Evolutionary conservation across 2,113 vertebrate genomes (phyloP).

Genomic region (Maccullochella peelii): DNA sequence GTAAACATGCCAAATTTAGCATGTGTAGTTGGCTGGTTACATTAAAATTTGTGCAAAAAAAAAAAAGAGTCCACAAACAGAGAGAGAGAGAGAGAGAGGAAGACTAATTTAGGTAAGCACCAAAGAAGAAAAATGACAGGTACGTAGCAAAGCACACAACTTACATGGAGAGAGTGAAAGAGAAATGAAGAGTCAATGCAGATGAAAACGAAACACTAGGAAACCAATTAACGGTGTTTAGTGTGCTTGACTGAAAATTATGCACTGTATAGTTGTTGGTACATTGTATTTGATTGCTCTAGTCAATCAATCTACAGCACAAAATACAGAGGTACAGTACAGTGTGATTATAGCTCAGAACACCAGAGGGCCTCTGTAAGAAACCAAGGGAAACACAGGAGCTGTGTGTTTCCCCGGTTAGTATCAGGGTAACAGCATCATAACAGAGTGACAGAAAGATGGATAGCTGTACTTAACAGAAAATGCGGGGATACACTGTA

Average conservation of each 20-base stretch:
- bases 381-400: constrained; percentile 33
- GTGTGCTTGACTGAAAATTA: neutral
- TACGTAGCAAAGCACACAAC: neutral
- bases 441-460: constrained; percentile 69
- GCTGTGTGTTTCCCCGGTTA: constrained; percentile 42
- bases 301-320: neutral
- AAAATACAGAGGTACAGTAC: neutral
- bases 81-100: neutral
- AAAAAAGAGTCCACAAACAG: neutral
- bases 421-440: constrained; percentile 61
- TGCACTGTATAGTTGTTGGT: neutral
- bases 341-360: neutral
- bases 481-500: constrained; percentile 46
- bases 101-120: neutral
- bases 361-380: constrained; percentile 7
- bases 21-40: neutral
- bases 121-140: neutral
- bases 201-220: neutral
- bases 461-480: constrained; percentile 53
- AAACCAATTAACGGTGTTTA: neutral
- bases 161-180: no score
- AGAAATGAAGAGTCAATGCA: neutral
- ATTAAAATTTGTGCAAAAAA: neutral
- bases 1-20: neutral
- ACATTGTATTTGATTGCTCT: neutral